Percentiles rank a stretch among this genome's conserved stretches.
phyloP scores from a whole-genome alignment of 2,888 invertebrate genomes.

The Apoderus coryli region DNA sequence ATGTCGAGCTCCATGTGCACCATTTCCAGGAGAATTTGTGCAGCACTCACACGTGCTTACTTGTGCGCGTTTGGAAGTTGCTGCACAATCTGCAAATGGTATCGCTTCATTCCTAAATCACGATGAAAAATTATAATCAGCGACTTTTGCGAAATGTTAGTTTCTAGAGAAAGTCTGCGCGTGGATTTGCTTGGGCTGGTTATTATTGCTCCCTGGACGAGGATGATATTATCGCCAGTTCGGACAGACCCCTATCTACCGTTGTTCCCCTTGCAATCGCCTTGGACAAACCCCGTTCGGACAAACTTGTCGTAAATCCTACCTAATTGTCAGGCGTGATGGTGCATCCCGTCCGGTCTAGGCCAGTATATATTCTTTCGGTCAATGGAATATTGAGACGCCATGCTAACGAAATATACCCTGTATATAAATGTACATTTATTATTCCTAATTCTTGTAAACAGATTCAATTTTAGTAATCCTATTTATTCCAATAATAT shows the following conservation, averaged over 20 bases:
- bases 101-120: constrained; percentile 2
- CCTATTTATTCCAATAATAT: no score
- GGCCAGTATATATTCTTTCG: not conserved
- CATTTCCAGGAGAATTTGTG: constrained; percentile 3
- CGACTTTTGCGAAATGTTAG: constrained; percentile 2
- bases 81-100: constrained; percentile 2
- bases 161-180: constrained; percentile 3
- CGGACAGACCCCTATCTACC: constrained; percentile 2
- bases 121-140: constrained; percentile 1
- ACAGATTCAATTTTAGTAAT: no score
- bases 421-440: no score
- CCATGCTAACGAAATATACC: no score
- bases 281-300: constrained; percentile 2
- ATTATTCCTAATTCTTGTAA: no score
- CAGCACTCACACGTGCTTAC: constrained; percentile 2
- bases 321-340: constrained; percentile 3
- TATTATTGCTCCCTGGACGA: constrained; percentile 3
- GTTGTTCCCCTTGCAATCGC: constrained; percentile 3
- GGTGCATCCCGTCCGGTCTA: constrained; percentile 3
- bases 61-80: constrained; percentile 1
- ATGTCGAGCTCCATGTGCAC: constrained; percentile 3
- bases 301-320: constrained; percentile 2
- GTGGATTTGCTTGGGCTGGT: constrained; percentile 1
- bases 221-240: constrained; percentile 1
- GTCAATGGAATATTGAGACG: constrained; percentile 1